Evolutionary conservation across 1,140 invertebrate genomes (phyloP), one percentile per base, ranked within the genome.

Genomic region (Condylostylus longicornis): DNA sequence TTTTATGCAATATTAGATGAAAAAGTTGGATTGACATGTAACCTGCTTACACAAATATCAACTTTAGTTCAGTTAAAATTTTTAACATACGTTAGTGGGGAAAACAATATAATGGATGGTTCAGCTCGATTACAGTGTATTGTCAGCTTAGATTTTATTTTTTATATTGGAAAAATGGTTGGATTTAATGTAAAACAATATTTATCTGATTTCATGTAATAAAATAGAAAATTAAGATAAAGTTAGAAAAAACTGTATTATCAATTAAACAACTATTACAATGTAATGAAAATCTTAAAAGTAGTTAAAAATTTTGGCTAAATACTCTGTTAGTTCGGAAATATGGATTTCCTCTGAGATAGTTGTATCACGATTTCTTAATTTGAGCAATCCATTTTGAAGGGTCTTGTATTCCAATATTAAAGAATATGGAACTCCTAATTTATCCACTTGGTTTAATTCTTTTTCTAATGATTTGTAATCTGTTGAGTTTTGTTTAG

Each of bases 1-100:
- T 94, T 93, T 63, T 91, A 88, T 64, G 76, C 82, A 1, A 89
- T 95, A 46, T 62, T 87, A 12, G 79, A 87, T 32, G 80, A 85
- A 32, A 79, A 78, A 53, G 77, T 88, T 19, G 75, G 80, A 18
- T 69, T 90, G 12, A 87, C 86, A 41, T 83, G 83, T 41, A 79
- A 81, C 59, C 64, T 93, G 13, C 66, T 85, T 7, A 70, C 75
- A 2, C 84, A 87, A 62, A 76, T 86, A 46, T 73, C 77, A 5
- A 80, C 76, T 9, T 63, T 84, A 43, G 78, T 81, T 6, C 71
- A 78, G 47, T 61, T 84, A 8, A 77, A 77, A 44, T 59, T 84
- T 10, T 59, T 84, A 7, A 45, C 58, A 19, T 67, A 69, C 2
- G 63, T 68, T 1, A 63, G 70, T 7, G 74, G 73, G 7, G 74